A percentile compares a stretch with the other conserved stretches of the same genome.
These are phyloP conservation scores for Drosophila burlai DNA, from an alignment of 1,140 invertebrate species.

Conservation along the genomic window DNA sequence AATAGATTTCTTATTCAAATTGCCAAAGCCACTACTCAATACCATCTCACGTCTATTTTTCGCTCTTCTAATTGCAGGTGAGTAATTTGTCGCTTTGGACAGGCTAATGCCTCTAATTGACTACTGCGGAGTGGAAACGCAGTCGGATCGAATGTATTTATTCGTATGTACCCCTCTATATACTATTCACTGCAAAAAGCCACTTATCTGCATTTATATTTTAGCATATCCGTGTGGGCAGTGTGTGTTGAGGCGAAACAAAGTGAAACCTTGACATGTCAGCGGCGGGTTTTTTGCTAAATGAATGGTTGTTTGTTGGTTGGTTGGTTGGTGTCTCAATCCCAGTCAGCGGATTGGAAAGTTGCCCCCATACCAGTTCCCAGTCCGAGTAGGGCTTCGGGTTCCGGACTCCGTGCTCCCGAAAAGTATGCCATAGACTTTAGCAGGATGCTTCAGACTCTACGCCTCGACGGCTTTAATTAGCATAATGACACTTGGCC, in stretches of 20 bases:
- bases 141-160: background rate
- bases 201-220: conserved; percentile 45
- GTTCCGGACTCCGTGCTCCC: background rate
- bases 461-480: conserved; percentile 53
- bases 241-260: conserved; percentile 24
- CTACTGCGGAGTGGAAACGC: conserved; percentile 45
- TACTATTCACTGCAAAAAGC: conserved; percentile 12
- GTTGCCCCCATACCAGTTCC: conserved; percentile 17
- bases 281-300: conserved; percentile 22
- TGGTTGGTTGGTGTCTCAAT: conserved; percentile 3
- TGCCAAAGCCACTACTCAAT: conserved; percentile 20
- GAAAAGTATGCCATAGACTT: conserved; percentile 40
- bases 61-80: conserved; percentile 65
- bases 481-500: conserved; percentile 71
- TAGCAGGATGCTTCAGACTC: conserved; percentile 21
- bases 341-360: conserved; percentile 39
- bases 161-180: conserved; percentile 1
- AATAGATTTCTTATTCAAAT: conserved; percentile 63
- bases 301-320: conserved; percentile 9
- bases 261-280: conserved; percentile 56
- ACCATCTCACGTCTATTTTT: conserved; percentile 37
- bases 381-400: background rate
- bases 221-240: conserved; percentile 70
- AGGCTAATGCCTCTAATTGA: conserved; percentile 66
- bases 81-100: conserved; percentile 58